Conservation (phyloP, 2,797 vertebrate species). For the Spea hammondii region DNA sequence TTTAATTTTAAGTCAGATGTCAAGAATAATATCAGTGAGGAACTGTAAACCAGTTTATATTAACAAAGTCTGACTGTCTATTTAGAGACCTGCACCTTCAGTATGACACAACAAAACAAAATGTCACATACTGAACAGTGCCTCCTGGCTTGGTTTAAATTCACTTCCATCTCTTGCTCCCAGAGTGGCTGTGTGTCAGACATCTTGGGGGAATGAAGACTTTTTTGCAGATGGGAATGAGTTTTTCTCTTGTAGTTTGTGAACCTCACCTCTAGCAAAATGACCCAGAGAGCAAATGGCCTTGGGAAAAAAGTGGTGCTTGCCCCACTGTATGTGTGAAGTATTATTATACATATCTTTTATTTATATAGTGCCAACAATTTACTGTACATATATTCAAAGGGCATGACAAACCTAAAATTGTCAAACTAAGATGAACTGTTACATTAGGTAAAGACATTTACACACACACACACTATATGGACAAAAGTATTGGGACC, state of each 20-base stretch:
- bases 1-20: constrained; percentile 32
- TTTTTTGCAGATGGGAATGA: constrained; percentile 40
- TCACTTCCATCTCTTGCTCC: constrained; percentile 37
- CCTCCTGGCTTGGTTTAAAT: constrained; percentile 17
- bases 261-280: constrained; percentile 20
- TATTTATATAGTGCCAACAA: no score
- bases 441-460: no score
- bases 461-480: no score
- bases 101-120: constrained; percentile 16
- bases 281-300: constrained; percentile 24
- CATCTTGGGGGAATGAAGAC: constrained; percentile 27
- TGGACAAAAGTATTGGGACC: no score
- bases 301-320: neutral
- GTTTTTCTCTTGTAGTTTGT: constrained; percentile 21
- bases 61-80: constrained; percentile 37
- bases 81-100: constrained; percentile 49
- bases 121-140: constrained; percentile 30
- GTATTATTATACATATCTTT: no score
- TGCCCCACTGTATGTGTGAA: neutral
- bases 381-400: no score
- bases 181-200: constrained; percentile 26
- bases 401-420: no score
- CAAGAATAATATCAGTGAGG: constrained; percentile 28
- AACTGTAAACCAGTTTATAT: constrained; percentile 8
- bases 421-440: no score